A percentile compares a stretch with the other conserved stretches of the same genome.
phyloP scores from a whole-genome alignment of 2,113 vertebrate genomes.

The Cyanoliseus patagonus region DNA sequence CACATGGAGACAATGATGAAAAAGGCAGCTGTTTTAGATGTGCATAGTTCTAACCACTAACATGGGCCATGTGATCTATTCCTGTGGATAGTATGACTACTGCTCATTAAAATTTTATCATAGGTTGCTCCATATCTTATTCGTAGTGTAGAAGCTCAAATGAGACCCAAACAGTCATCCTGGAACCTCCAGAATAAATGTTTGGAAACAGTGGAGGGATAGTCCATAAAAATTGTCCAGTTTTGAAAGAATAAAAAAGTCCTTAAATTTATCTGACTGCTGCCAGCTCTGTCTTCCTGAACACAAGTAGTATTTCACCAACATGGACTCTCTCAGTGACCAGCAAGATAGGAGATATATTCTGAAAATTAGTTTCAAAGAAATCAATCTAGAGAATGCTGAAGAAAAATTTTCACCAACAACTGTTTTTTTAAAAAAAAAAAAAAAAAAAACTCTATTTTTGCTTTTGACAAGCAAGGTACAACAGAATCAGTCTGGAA shows the following conservation, averaged over 20 bases:
- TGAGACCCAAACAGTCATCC: background rate
- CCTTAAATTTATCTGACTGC: background rate
- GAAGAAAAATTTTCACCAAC: background rate
- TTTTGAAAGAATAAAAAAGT: background rate
- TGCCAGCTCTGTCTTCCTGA: background rate
- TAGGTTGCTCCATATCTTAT: background rate
- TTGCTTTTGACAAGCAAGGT: background rate
- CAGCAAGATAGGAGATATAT: background rate
- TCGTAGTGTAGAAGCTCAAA: background rate
- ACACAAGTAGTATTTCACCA: background rate
- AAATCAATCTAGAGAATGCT: background rate
- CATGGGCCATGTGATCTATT: conserved; percentile 20
- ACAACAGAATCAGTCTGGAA: background rate
- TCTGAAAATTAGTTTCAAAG: conserved; percentile 14
- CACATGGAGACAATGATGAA: conserved; percentile 56
- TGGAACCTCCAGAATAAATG: background rate
- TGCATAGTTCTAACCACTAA: conserved; percentile 27
- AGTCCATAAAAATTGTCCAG: background rate
- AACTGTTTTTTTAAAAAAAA: background rate
- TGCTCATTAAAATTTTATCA: conserved; percentile 60
- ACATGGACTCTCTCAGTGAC: background rate
- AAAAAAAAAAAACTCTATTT: background rate
- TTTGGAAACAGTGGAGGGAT: background rate
- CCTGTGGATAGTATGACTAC: conserved; percentile 43
- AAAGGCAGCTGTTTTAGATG: conserved; percentile 57